Conservation (phyloP, 64 coral and sea anemone genomes). For the Porites australiensis region DNA sequence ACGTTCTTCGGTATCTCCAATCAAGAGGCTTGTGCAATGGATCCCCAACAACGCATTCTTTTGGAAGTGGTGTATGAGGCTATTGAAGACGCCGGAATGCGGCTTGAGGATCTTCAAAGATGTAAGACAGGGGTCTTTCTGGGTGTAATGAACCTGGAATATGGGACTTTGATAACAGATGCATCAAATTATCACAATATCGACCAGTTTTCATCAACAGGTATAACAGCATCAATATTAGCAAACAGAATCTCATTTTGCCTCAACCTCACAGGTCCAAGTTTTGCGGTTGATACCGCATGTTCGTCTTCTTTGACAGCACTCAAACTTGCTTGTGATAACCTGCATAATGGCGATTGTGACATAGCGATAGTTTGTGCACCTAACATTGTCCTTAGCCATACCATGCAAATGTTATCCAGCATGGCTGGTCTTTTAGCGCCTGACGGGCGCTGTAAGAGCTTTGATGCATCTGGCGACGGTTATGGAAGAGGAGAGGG, state of each 20-base stretch:
- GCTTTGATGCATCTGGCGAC: slow-evolving; percentile 74
- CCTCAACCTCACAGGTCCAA: slow-evolving; percentile 65
- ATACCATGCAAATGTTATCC: neutral
- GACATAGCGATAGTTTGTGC: slow-evolving; percentile 69
- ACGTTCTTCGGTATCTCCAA: slow-evolving; percentile 69
- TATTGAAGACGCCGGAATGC: slow-evolving; percentile 63
- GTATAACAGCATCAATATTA: slow-evolving; percentile 7
- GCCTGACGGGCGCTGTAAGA: slow-evolving; percentile 68
- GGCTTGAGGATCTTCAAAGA: slow-evolving; percentile 57
- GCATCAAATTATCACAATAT: slow-evolving; percentile 20
- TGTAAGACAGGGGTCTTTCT: slow-evolving; percentile 80
- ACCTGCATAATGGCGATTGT: slow-evolving; percentile 58
- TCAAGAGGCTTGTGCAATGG: slow-evolving; percentile 67
- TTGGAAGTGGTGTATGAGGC: slow-evolving; percentile 72
- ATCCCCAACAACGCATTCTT: slow-evolving; percentile 78
- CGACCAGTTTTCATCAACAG: slow-evolving; percentile 52
- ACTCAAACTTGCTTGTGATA: slow-evolving; percentile 63
- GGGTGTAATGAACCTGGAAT: slow-evolving; percentile 80
- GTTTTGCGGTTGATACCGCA: slow-evolving; percentile 73
- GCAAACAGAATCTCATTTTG: slow-evolving; percentile 55
- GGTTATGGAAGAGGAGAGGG: slow-evolving; percentile 78
- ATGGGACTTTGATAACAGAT: neutral
- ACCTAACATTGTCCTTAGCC: slow-evolving; percentile 26
- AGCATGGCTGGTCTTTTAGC: slow-evolving; percentile 54
- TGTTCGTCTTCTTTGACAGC: slow-evolving; percentile 81